phyloP scores from a whole-genome alignment of 2,113 vertebrate species.

The Cyprinodon tularosa region DNA sequence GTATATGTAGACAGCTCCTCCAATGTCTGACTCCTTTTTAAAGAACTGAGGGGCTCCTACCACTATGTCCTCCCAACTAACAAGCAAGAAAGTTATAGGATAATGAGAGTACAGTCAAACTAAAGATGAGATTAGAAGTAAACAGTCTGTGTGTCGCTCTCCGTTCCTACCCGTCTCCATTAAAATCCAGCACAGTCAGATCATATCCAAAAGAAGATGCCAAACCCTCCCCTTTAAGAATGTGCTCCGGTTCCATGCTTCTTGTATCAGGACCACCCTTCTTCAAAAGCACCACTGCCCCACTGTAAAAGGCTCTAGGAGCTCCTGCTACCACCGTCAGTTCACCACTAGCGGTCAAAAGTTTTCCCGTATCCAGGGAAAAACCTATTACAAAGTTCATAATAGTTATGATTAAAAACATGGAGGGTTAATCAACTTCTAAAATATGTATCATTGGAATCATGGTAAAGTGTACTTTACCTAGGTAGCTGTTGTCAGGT shows the following conservation, averaged over 20 bases:
- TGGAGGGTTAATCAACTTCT: neutral
- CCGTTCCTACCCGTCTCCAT: constrained; percentile 85
- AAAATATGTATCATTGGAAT: neutral
- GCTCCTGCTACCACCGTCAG: constrained; percentile 95
- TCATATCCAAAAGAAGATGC: constrained; percentile 98
- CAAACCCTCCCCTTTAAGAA: constrained; percentile 90
- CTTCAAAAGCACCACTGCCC: constrained; percentile 90
- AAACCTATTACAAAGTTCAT: constrained; percentile 82
- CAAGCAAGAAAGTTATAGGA: neutral
- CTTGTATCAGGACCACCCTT: constrained; percentile 54
- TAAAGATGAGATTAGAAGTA: neutral
- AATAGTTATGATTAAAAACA: neutral
- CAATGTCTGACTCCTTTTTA: constrained; percentile 86
- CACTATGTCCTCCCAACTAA: constrained; percentile 95
- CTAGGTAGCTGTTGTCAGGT: constrained; percentile 94
- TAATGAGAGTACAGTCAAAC: neutral
- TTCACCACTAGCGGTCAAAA: constrained; percentile 82
- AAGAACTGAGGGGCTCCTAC: constrained; percentile 97
- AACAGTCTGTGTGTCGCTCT: neutral
- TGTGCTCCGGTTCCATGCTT: constrained; percentile 79
- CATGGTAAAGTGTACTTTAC: constrained; percentile 78
- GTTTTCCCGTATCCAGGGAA: constrained; percentile 89
- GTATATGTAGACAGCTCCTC: constrained; percentile 92
- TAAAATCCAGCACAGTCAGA: constrained; percentile 93
- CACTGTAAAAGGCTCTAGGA: constrained; percentile 91